Base-by-base conservation (phyloP, 1,140 invertebrate species). In the Euwallacea similis region DNA sequence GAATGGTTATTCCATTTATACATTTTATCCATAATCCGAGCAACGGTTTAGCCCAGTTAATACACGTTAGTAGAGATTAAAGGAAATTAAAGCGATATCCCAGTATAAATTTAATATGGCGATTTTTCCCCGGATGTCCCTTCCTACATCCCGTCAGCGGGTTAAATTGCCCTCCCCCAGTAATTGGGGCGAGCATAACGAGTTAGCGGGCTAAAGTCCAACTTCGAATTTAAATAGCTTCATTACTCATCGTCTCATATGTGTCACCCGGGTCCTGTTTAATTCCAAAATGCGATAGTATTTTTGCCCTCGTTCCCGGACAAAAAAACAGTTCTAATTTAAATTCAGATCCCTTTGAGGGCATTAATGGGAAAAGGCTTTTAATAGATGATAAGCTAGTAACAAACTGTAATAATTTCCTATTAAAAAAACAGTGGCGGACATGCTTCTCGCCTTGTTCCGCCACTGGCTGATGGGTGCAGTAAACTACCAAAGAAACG, bases 171-270 rank as follows among this genome's bases (percentile, higher is more conserved):
- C 41, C 54, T 42, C n/a, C 43, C 54, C 50, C 8, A n/a, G 11
- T 44, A 66, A 58, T 66, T 66, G 53, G 65, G 54, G 33, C 44
- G 41, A 56, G 13, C 53, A 58, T 66, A 66, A 58, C 54, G 55
- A 66, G 65, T 55, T 66, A 46, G 54, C 55, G 62, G 66, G 41
- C 44, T 42, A 69, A 66, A 56, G 54, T 58, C 61, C 66, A 33
- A 66, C 63, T 66, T 65, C 33, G 72, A 73, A 73, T 73, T 73
- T 70, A 73, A 70, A 73, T 70, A 63, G 53, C 42, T 61, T 73
- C 67, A 73, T 73, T 73, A 73, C 65, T 66, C 69, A 53, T 54
- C 46, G 56, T 58, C 54, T 66, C 61, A 73, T 70, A 50, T 73
- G 41, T 60, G 55, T 62, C 42, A 53, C 54, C 58, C 41, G 7